phyloP scores from a whole-genome alignment of 1,140 invertebrate species.

The Chrysopa pallens region DNA sequence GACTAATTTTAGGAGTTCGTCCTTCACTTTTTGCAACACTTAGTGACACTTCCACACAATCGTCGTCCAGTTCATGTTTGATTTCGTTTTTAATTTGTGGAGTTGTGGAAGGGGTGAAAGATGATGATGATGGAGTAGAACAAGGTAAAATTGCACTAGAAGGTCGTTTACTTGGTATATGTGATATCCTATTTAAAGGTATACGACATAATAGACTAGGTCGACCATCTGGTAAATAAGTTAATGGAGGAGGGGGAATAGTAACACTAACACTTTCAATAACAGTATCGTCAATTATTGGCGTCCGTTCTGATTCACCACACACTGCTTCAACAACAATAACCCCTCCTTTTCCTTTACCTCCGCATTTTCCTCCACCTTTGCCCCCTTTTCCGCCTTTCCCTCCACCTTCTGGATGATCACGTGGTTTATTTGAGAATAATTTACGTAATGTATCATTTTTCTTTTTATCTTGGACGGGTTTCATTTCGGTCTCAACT shows the following conservation, averaged over 20 bases:
- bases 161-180: constrained; percentile 10
- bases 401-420: constrained; percentile 15
- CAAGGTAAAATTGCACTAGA: not conserved
- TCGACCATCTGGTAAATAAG: constrained; percentile 15
- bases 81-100: no score
- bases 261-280: not conserved
- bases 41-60: no score
- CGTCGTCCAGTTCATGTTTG: no score
- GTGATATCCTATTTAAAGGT: constrained; percentile 19
- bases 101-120: no score
- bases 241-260: constrained; percentile 12
- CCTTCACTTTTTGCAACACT: no score
- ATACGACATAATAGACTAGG: constrained; percentile 24
- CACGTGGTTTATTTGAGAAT: constrained; percentile 33
- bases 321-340: constrained; percentile 33
- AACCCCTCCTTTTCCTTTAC: constrained; percentile 32
- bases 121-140: no score
- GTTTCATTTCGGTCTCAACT: constrained; percentile 29
- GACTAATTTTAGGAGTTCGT: no score
- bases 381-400: constrained; percentile 26
- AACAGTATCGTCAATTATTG: not conserved
- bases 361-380: constrained; percentile 33
- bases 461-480: constrained; percentile 49
- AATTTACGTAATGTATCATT: constrained; percentile 44
- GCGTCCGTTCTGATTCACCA: constrained; percentile 13